Conservation (phyloP, 2,797 vertebrate genomes). For the Rhyacichthys aspro region DNA sequence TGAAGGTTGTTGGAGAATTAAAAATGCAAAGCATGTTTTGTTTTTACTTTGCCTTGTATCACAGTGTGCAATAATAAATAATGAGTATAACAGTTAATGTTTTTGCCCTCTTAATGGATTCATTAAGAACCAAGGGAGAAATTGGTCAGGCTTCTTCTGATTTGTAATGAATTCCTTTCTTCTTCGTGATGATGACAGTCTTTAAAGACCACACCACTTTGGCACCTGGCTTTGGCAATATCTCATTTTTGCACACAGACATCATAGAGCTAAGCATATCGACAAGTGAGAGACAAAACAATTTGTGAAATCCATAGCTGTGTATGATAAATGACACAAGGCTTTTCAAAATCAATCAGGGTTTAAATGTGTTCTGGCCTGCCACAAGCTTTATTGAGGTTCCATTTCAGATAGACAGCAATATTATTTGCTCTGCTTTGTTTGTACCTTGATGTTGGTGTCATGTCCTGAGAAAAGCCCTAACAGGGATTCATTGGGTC, state of each 20-base stretch:
- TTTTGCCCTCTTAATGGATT: background rate
- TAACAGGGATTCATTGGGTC: conserved; percentile 65
- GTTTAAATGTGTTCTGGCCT: conserved; percentile 37
- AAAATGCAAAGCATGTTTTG: background rate
- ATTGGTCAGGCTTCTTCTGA: background rate
- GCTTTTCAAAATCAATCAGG: conserved; percentile 58
- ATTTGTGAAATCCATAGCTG: conserved; percentile 46
- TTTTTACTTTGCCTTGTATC: background rate
- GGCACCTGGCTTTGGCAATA: conserved; percentile 3
- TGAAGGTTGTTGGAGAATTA: too few species aligned
- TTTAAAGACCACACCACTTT: conserved; percentile 4
- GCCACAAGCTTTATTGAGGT: conserved; percentile 53
- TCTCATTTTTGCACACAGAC: conserved; percentile 13
- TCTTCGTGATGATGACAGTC: conserved; percentile 1
- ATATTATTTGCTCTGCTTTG: conserved; percentile 52
- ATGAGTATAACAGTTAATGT: background rate
- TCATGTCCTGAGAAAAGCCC: conserved; percentile 55
- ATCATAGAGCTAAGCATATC: conserved; percentile 27
- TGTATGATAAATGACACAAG: conserved; percentile 52
- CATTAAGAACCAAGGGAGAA: background rate
- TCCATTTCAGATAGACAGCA: conserved; percentile 41
- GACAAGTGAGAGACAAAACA: conserved; percentile 47
- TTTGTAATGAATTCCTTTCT: background rate
- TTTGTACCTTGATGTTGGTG: conserved; percentile 54
- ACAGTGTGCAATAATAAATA: background rate